Conservation (phyloP, 2,113 vertebrate genomes). For the Formicarius rufipectus region DNA sequence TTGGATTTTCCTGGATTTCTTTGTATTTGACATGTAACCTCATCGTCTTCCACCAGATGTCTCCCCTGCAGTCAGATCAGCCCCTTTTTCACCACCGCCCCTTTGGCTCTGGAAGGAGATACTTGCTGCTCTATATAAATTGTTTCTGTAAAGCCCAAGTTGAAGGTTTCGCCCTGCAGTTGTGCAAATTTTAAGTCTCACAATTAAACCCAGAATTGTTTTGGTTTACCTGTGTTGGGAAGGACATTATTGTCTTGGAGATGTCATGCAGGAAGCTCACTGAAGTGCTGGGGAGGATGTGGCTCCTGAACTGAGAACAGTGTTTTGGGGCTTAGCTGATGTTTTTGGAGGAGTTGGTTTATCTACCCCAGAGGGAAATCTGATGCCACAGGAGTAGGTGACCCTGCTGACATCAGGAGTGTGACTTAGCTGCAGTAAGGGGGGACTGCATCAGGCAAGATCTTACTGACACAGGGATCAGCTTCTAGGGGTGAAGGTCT, state of each 20-base stretch:
- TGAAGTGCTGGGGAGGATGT: background rate
- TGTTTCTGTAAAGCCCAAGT: background rate
- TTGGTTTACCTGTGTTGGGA: background rate
- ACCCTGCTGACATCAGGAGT: background rate
- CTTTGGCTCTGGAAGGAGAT: background rate
- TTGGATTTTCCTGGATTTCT: background rate
- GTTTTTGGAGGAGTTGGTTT: background rate
- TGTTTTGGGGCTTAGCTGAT: background rate
- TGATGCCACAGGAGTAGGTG: background rate
- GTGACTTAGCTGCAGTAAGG: background rate
- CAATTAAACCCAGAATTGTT: background rate
- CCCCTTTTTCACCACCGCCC: background rate
- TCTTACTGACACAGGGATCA: background rate
- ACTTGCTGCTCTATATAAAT: fast-evolving
- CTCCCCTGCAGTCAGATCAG: background rate
- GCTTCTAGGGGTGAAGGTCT: background rate
- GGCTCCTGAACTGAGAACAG: background rate
- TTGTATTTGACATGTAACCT: background rate
- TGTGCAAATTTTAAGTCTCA: background rate
- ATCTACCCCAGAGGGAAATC: background rate
- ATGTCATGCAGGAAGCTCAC: background rate
- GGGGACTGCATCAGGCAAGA: background rate
- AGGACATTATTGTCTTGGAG: background rate
- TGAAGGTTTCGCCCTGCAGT: fast-evolving
- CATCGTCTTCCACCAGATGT: background rate